phyloP scores from a whole-genome alignment of 2,797 vertebrate species.

The Antennarius maculatus region DNA sequence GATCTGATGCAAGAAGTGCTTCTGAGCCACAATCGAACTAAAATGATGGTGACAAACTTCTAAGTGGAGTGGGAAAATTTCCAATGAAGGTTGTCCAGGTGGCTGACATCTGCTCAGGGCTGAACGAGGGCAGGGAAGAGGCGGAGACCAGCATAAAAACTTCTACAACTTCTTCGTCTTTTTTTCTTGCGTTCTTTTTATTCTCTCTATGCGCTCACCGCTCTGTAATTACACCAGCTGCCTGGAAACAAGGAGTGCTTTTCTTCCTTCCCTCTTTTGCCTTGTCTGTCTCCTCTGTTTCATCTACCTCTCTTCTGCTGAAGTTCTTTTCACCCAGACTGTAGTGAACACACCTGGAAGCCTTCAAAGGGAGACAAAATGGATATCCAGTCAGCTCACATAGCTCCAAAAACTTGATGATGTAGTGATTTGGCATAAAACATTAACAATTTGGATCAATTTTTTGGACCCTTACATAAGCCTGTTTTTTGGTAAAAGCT shows the following conservation, averaged over 20 bases:
- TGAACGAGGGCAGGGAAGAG: slow-evolving; percentile 47
- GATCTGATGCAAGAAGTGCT: not conserved
- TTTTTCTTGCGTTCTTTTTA: slow-evolving; percentile 34
- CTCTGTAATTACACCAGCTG: slow-evolving; percentile 71
- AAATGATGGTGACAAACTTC: slow-evolving; percentile 2
- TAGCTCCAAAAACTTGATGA: too few relatives aligned
- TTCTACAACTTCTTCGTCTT: slow-evolving; percentile 42
- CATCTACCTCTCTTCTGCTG: slow-evolving; percentile 20
- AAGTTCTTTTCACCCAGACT: slow-evolving; percentile 40
- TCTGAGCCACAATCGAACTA: not conserved
- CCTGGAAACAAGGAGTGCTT: slow-evolving; percentile 25
- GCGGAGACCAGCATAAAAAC: slow-evolving; percentile 45
- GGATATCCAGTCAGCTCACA: too few relatives aligned
- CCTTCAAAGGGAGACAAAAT: not conserved
- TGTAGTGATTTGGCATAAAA: not conserved
- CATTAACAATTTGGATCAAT: too few relatives aligned
- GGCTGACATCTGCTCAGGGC: slow-evolving; percentile 62
- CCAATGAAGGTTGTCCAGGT: slow-evolving; percentile 43
- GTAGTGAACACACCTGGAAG: slow-evolving; percentile 22
- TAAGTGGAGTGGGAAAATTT: slow-evolving; percentile 22
- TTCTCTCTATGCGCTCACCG: slow-evolving; percentile 39
- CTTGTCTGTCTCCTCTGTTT: slow-evolving; percentile 27
- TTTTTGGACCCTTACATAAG: too few relatives aligned
- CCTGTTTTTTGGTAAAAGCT: too few relatives aligned
- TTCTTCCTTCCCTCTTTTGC: slow-evolving; percentile 9